Evolutionary conservation across 1,140 invertebrate species (phyloP), one percentile per base, ranked within the genome.

Genomic region (Callitettix versicolor): DNA sequence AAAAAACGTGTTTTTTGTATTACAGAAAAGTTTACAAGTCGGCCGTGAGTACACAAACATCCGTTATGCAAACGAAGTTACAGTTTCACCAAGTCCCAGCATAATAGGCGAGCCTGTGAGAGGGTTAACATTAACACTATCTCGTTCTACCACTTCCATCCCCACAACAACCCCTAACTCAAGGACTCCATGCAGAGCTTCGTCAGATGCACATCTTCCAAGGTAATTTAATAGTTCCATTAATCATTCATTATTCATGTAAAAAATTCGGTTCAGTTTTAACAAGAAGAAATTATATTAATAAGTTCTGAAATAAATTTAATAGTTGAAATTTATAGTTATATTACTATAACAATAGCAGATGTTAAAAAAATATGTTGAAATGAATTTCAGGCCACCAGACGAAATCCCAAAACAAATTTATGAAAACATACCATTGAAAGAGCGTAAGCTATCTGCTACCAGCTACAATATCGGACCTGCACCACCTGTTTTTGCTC

Each of bases 11-110:
- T n/a, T n/a, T n/a, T n/a, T n/a, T n/a, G n/a, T n/a, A 40, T 67
- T 68, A 64, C 59, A 90, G 84, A 87, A 85, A 77, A 85, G 80
- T 59, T 69, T 87, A 41, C 84, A 88, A 66, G 73, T 87, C 41
- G 90, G 91, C 1, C 74, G 89, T 60, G 91, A 94, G 69, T 95
- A 95, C 68, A 91, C 88, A 26, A 95, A 95, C 71, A 95, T 95
- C 63, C 76, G 81, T 60, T 87, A 82, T 60, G 58, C 58, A 11
- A 62, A 59, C 30, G 63, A 63, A 30, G 44, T 36, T 17, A 47
- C 33, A 12, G 47, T 22, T 1, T 40, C 33, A n/a, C 55, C 40
- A 17, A 26, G 18, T 14, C 20, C 48, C 2, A 33, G 20, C 3
- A 9, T 30, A 30, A 9, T 30, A 9, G 9, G 9, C 26, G 26